Evolutionary conservation across 2,113 vertebrate species (phyloP).

Genomic region (Bambusicola thoracicus): DNA sequence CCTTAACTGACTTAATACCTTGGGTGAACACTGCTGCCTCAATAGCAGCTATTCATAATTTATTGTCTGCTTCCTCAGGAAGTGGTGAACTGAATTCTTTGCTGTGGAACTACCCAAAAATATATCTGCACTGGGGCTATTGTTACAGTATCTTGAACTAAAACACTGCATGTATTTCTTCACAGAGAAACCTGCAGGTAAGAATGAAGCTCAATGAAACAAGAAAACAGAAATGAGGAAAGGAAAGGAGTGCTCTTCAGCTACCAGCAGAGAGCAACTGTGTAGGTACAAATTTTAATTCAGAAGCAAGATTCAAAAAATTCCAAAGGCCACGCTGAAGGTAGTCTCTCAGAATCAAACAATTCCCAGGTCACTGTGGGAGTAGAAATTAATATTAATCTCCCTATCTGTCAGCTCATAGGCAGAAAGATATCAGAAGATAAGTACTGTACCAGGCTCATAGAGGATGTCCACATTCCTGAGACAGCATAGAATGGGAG

Average conservation of each 20-base stretch:
- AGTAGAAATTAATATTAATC: constrained; percentile 3
- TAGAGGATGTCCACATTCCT: background rate
- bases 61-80: background rate
- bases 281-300: background rate
- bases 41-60: constrained; percentile 27
- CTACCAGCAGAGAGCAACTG: background rate
- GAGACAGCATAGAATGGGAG: background rate
- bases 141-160: background rate
- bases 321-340: background rate
- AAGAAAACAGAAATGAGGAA: background rate
- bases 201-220: background rate
- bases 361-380: background rate
- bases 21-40: background rate
- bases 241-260: background rate
- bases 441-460: background rate
- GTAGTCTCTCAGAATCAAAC: background rate
- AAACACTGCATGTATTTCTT: background rate
- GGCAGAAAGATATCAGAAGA: background rate
- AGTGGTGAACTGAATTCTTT: background rate
- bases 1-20: background rate
- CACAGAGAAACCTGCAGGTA: background rate
- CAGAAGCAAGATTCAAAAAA: background rate
- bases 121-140: background rate
- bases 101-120: background rate
- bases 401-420: background rate